These are phyloP conservation scores for Lordiphosa collinella DNA, from an alignment of 1,140 invertebrate genomes.

Conservation along the genomic window DNA sequence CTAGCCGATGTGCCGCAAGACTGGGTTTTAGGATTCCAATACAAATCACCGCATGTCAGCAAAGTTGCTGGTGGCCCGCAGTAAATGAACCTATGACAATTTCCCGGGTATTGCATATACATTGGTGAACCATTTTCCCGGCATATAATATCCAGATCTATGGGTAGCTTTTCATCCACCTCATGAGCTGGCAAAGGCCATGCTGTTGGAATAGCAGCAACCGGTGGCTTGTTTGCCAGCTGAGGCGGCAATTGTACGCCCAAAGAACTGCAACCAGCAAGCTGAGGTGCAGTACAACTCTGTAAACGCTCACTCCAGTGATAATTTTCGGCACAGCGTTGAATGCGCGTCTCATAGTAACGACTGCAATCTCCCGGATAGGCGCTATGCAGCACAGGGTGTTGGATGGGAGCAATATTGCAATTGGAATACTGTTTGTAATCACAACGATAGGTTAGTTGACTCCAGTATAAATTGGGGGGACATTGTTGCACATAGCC, in stretches of 20 bases:
- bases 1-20: conserved; percentile 14
- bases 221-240: neutral
- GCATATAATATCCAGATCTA: conserved; percentile 25
- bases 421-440: conserved; percentile 34
- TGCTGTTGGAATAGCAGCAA: conserved; percentile 32
- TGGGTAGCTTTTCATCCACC: neutral
- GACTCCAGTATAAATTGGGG: conserved; percentile 47
- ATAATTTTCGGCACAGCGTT: conserved; percentile 18
- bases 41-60: conserved; percentile 38
- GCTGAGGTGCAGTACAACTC: conserved; percentile 26
- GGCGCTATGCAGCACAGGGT: conserved; percentile 11
- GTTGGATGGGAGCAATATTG: neutral
- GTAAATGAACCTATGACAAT: conserved; percentile 63
- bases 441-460: conserved; percentile 46
- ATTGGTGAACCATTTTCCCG: neutral
- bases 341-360: conserved; percentile 21
- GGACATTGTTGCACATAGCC: conserved; percentile 37
- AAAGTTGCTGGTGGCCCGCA: conserved; percentile 44
- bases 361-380: conserved; percentile 39
- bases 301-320: conserved; percentile 22
- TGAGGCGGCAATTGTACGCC: neutral
- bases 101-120: conserved; percentile 51
- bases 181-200: neutral
- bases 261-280: neutral
- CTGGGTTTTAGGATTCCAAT: conserved; percentile 23